A percentile compares a stretch with the other conserved stretches of the same genome.
These are phyloP conservation scores for Megathymus violae DNA, from an alignment of 1,140 invertebrate genomes.

Conservation along the genomic window DNA sequence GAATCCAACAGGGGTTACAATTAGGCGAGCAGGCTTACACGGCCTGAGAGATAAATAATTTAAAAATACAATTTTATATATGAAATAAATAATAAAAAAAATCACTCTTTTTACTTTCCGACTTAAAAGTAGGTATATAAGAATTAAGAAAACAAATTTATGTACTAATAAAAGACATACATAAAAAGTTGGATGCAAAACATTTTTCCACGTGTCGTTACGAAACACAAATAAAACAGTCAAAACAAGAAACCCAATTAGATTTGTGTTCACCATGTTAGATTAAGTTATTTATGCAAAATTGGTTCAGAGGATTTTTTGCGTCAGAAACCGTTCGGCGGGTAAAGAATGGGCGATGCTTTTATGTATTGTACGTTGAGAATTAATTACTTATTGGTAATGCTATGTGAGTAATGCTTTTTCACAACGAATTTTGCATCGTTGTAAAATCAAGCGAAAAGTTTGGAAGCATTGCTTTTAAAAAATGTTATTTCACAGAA, in stretches of 20 bases:
- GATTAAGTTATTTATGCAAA: constrained; percentile 77
- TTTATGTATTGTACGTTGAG: constrained; percentile 11
- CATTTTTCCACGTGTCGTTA: constrained; percentile 42
- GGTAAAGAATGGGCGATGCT: constrained; percentile 37
- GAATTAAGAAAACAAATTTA: constrained; percentile 6
- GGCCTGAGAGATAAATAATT: too few relatives aligned
- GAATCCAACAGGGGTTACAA: too few relatives aligned
- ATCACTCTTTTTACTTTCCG: too few relatives aligned
- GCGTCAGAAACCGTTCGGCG: constrained; percentile 46
- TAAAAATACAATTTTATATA: too few relatives aligned
- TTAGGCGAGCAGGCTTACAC: too few relatives aligned
- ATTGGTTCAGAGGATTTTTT: constrained; percentile 65
- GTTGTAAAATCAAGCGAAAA: constrained; percentile 2
- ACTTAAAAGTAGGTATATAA: too few relatives aligned
- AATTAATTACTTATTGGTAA: constrained; percentile 26
- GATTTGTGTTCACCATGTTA: constrained; percentile 62
- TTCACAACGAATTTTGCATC: background rate
- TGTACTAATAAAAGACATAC: too few relatives aligned
- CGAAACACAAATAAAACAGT: constrained; percentile 56
- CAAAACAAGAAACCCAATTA: constrained; percentile 72
- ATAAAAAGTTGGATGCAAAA: too few relatives aligned
- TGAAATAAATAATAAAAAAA: too few relatives aligned
- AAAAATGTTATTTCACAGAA: too few relatives aligned
- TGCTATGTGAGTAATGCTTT: constrained; percentile 23
- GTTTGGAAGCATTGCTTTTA: background rate